Conservation (phyloP, 2,888 invertebrate genomes). For the Eristalis arbustorum region DNA sequence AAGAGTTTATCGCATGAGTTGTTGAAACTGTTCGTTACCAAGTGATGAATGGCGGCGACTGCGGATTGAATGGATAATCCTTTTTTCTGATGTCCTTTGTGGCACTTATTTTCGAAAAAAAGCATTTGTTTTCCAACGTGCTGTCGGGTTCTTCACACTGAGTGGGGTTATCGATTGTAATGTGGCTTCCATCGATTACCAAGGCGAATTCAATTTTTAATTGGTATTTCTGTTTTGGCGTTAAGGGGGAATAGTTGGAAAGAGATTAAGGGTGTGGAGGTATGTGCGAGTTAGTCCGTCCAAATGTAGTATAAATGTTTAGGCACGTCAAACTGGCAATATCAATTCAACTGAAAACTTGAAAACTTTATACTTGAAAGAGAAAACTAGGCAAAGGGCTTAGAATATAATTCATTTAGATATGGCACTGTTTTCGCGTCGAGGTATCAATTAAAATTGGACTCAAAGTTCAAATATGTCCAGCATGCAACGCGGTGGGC, state of each 20-base stretch:
- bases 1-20: conserved; percentile 14
- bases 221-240: not conserved
- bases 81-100: not conserved
- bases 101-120: not conserved
- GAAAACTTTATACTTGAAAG: too few relatives aligned
- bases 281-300: too few relatives aligned
- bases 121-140: not conserved
- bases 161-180: not conserved
- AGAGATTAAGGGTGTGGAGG: not conserved
- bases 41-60: not conserved
- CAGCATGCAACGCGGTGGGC: too few relatives aligned
- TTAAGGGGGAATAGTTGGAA: not conserved
- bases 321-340: too few relatives aligned
- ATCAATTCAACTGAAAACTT: too few relatives aligned
- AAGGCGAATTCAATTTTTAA: not conserved
- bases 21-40: not conserved
- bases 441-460: too few relatives aligned
- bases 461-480: too few relatives aligned
- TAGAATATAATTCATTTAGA: too few relatives aligned
- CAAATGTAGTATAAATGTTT: too few relatives aligned
- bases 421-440: too few relatives aligned
- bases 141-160: not conserved
- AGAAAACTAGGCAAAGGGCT: too few relatives aligned
- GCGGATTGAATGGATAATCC: not conserved
- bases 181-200: not conserved